A percentile compares a stretch with the other conserved stretches of the same genome.
phyloP scores from a whole-genome alignment of 2,797 vertebrate species.

The Sylvia borin region DNA sequence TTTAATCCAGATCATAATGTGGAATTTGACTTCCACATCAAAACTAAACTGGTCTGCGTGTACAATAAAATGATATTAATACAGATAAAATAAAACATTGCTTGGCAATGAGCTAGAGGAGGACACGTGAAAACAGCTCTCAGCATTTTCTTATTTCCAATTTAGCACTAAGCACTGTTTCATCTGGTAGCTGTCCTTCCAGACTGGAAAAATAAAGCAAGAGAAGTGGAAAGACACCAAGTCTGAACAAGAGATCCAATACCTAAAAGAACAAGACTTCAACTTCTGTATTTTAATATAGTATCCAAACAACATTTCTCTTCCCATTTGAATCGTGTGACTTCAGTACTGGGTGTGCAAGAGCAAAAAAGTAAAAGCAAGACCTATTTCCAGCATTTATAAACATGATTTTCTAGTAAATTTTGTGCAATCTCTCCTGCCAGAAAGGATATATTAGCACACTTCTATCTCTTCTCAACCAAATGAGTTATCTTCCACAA shows the following conservation, averaged over 20 bases:
- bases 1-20: not conserved
- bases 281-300: not conserved
- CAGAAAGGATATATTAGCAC: not conserved
- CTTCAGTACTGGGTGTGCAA: not conserved
- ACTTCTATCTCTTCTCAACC: not conserved
- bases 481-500: not conserved
- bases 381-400: not conserved
- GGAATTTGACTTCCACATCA: not conserved
- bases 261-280: not conserved
- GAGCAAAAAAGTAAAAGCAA: not conserved
- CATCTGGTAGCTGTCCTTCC: not conserved
- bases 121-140: not conserved
- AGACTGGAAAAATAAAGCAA: not conserved
- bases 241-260: not conserved
- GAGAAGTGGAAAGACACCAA: not conserved
- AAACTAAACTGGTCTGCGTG: rapidly evolving
- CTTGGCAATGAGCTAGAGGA: not conserved
- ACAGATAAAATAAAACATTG: not conserved
- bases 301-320: not conserved
- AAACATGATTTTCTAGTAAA: not conserved
- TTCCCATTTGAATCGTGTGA: rapidly evolving
- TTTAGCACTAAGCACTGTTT: not conserved
- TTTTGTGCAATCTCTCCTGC: not conserved
- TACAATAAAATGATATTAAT: not conserved
- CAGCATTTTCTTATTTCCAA: not conserved